These are phyloP conservation scores for Megaceryle maxima DNA, from an alignment of 2,113 vertebrate species.

Conservation along the genomic window DNA sequence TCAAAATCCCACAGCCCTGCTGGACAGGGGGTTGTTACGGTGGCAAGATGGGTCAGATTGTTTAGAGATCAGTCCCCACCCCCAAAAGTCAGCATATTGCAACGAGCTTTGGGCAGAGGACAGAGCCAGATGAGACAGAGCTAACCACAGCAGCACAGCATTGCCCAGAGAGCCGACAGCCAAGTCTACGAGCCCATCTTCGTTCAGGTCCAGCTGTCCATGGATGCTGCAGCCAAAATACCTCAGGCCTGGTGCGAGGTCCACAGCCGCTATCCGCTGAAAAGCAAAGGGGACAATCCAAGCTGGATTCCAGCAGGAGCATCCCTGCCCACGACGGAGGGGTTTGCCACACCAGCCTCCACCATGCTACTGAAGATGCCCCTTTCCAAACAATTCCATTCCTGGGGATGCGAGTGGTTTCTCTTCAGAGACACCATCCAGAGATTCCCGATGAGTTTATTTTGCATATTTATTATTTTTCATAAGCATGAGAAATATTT, in stretches of 20 bases:
- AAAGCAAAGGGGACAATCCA: background rate
- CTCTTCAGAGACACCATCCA: background rate
- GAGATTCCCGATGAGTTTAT: background rate
- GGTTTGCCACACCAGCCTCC: background rate
- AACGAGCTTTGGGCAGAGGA: background rate
- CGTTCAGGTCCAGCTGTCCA: conserved; percentile 90
- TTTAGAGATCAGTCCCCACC: background rate
- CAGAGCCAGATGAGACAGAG: background rate
- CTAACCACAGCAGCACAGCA: conserved; percentile 91
- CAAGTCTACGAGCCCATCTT: conserved; percentile 89
- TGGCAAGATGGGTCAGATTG: background rate
- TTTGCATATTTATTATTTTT: rapidly evolving
- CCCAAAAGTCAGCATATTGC: rapidly evolving
- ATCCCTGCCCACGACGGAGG: background rate
- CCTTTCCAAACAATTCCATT: background rate
- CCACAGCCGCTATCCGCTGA: conserved; percentile 86
- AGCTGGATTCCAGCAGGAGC: background rate
- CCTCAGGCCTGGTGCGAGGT: conserved; percentile 81
- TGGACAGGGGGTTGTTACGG: rapidly evolving
- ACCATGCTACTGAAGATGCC: rapidly evolving
- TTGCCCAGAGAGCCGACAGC: conserved; percentile 91
- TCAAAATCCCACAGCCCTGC: rapidly evolving
- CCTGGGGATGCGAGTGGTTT: rapidly evolving
- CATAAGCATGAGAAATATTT: background rate
- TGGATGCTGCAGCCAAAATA: conserved; percentile 97